phyloP scores from a whole-genome alignment of 2,888 invertebrate species.

The Lithophane ornitopus region DNA sequence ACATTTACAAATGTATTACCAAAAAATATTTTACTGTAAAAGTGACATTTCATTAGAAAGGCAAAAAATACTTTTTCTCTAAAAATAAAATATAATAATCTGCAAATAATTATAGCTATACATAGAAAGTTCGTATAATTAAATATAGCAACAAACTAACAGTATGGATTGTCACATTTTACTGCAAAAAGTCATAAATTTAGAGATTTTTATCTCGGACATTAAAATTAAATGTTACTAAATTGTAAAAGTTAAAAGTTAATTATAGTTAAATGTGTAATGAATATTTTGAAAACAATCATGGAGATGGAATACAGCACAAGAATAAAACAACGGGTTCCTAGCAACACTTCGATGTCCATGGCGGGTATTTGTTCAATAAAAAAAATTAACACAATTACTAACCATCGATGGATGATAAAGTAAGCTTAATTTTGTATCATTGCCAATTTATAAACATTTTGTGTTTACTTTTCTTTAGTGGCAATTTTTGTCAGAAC shows the following conservation, averaged over 20 bases:
- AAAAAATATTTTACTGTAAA: constrained; percentile 19
- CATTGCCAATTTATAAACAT: constrained; percentile 7
- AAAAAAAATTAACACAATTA: not conserved
- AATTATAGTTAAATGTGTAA: no score
- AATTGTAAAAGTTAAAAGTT: no score
- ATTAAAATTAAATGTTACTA: not conserved
- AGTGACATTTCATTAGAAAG: constrained; percentile 13
- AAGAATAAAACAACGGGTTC: not conserved
- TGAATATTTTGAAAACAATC: not conserved
- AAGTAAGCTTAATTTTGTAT: not conserved
- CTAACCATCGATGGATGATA: not conserved
- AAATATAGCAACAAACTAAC: not conserved
- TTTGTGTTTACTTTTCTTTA: not conserved
- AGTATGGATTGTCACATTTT: not conserved
- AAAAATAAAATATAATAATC: not conserved
- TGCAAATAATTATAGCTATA: not conserved
- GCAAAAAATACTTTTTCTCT: not conserved
- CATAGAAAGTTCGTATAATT: not conserved
- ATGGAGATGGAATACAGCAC: not conserved
- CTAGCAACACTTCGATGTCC: not conserved
- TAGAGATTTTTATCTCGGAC: not conserved
- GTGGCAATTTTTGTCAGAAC: not conserved
- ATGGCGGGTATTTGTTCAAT: not conserved
- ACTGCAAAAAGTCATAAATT: not conserved
- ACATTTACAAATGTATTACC: constrained; percentile 57